Percentiles rank a stretch among this genome's conserved stretches.
These are phyloP conservation scores for Liopterus haemorrhoidalis DNA, from an alignment of 2,888 invertebrate species.

Conservation along the genomic window DNA sequence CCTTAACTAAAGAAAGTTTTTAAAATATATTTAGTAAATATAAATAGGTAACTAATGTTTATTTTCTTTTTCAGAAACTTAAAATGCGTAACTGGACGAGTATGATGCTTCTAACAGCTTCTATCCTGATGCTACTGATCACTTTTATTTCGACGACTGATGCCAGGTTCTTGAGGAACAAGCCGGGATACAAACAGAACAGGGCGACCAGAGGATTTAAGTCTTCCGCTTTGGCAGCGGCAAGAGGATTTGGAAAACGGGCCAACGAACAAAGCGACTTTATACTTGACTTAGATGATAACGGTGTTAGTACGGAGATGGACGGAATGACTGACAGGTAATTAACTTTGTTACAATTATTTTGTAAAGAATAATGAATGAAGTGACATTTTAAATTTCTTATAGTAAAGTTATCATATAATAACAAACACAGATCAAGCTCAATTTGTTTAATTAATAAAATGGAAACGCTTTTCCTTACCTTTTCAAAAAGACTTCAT, in stretches of 20 bases:
- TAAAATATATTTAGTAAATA: too few species aligned
- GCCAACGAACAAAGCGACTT: slow-evolving; percentile 11
- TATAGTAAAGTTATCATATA: too few species aligned
- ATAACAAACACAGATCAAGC: too few species aligned
- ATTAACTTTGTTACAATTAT: neutral
- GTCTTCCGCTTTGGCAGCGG: slow-evolving; percentile 16
- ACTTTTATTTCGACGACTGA: slow-evolving; percentile 14
- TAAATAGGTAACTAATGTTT: too few species aligned
- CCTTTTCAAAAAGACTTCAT: too few species aligned
- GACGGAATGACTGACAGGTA: slow-evolving; percentile 17
- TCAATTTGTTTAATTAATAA: too few species aligned
- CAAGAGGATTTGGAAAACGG: slow-evolving; percentile 24
- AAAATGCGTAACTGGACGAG: slow-evolving; percentile 16
- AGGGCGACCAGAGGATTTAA: slow-evolving; percentile 24
- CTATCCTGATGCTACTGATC: slow-evolving; percentile 13
- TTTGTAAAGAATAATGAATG: too few species aligned
- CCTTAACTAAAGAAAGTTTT: too few species aligned
- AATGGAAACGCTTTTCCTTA: too few species aligned
- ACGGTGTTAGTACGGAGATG: slow-evolving; percentile 10
- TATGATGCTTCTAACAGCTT: slow-evolving; percentile 8
- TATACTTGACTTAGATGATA: slow-evolving; percentile 14
- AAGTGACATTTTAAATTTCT: too few species aligned
- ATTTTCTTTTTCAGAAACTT: slow-evolving; percentile 6
- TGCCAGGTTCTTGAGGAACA: slow-evolving; percentile 17
- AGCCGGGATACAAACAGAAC: slow-evolving; percentile 21